These are phyloP conservation scores for Cosmopolites sordidus DNA, from an alignment of 2,888 invertebrate species.

Conservation along the genomic window DNA sequence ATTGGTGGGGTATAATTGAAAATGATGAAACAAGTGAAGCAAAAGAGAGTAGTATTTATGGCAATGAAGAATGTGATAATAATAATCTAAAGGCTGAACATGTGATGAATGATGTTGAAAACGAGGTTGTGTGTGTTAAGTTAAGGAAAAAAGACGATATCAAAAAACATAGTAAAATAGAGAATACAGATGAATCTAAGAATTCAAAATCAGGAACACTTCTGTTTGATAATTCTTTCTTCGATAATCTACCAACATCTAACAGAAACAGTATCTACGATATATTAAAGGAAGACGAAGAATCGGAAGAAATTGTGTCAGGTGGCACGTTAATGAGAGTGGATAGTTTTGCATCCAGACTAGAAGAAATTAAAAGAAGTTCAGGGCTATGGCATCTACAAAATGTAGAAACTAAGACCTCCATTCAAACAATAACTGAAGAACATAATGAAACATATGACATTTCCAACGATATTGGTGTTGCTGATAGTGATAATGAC, in stretches of 20 bases:
- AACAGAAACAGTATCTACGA: conserved; percentile 19
- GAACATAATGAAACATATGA: conserved; percentile 2
- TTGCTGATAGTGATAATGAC: background rate
- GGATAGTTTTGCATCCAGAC: conserved; percentile 32
- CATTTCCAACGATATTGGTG: background rate
- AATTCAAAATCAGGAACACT: conserved; percentile 2
- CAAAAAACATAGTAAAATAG: background rate
- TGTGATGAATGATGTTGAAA: conserved; percentile 15
- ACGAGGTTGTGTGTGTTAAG: conserved; percentile 16
- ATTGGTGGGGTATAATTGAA: conserved; percentile 27
- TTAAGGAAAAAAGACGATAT: conserved; percentile 23
- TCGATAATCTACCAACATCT: conserved; percentile 4
- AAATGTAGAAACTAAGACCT: conserved; percentile 1
- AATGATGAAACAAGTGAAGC: conserved; percentile 3
- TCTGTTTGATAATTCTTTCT: conserved; percentile 10
- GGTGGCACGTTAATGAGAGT: conserved; percentile 32
- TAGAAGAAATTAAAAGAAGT: conserved; percentile 31
- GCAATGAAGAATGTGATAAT: conserved; percentile 24
- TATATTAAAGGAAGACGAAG: conserved; percentile 16
- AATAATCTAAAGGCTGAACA: conserved; percentile 23
- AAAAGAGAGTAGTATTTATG: conserved; percentile 6
- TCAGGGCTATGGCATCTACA: conserved; percentile 30
- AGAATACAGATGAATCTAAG: conserved; percentile 2
- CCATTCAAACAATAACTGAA: conserved; percentile 10
- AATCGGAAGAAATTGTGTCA: conserved; percentile 7